phyloP scores from a whole-genome alignment of 2,797 vertebrate species.

The Fringilla coelebs region DNA sequence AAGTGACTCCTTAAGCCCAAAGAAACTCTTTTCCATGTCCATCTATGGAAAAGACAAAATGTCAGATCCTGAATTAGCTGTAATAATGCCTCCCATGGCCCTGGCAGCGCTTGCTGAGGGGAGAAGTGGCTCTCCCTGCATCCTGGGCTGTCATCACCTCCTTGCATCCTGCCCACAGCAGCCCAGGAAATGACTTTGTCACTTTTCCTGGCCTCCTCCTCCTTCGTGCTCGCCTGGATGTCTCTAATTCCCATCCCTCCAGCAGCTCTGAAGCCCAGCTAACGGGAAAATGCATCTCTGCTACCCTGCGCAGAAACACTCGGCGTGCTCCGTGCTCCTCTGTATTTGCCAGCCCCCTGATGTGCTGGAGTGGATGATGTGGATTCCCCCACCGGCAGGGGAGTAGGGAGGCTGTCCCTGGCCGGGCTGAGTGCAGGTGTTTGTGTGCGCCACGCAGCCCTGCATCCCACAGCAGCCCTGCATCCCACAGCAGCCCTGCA shows the following conservation, averaged over 20 bases:
- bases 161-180: not conserved
- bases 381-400: not conserved
- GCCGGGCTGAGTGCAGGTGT: not conserved
- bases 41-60: rapidly evolving
- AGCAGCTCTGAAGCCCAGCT: not conserved
- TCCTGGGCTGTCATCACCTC: not conserved
- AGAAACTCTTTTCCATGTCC: not conserved
- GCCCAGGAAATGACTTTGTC: slow-evolving; percentile 16
- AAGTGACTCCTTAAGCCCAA: not conserved
- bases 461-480: not conserved
- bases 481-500: not conserved
- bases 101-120: not conserved
- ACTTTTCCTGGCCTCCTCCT: not conserved
- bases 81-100: not conserved
- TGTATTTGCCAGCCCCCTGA: not conserved
- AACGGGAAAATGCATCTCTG: not conserved
- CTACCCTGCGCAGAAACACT: not conserved
- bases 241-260: not conserved
- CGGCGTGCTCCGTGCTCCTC: rapidly evolving
- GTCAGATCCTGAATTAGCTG: not conserved
- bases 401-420: not conserved
- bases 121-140: not conserved
- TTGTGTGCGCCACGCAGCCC: not conserved
- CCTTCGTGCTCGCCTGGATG: not conserved
- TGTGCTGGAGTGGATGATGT: not conserved